phyloP scores from a whole-genome alignment of 2,888 invertebrate genomes.

The Hyles lineata region DNA sequence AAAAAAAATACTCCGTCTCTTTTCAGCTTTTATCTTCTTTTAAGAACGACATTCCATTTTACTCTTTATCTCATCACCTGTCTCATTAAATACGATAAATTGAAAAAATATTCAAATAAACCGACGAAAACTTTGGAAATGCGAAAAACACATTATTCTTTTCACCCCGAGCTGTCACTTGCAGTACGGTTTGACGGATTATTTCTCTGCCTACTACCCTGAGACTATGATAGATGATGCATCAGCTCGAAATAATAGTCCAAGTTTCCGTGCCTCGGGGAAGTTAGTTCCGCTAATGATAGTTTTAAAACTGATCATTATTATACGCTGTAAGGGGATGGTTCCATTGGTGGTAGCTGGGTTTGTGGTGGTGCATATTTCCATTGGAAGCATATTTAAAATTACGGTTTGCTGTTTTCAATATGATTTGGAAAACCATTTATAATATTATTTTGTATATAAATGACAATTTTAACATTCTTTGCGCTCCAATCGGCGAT shows the following conservation, averaged over 20 bases:
- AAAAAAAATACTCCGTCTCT: no score
- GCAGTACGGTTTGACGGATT: constrained; percentile 66
- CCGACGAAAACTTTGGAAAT: not conserved
- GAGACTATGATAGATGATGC: constrained; percentile 57
- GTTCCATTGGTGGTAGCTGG: not conserved
- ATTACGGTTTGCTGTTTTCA: no score
- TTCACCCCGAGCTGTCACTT: constrained; percentile 53
- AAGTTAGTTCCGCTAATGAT: constrained; percentile 36
- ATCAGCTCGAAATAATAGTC: constrained; percentile 39
- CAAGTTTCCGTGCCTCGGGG: constrained; percentile 31
- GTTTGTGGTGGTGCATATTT: not conserved
- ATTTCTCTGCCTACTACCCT: constrained; percentile 44
- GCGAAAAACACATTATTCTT: constrained; percentile 40
- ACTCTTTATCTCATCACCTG: not conserved
- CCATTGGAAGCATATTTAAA: no score
- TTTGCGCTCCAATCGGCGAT: no score
- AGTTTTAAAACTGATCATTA: constrained; percentile 28
- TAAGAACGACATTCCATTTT: not conserved
- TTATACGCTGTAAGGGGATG: not conserved
- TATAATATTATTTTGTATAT: no score
- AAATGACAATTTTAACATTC: no score
- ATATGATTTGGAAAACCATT: no score
- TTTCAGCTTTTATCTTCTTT: no score
- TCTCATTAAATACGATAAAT: constrained; percentile 5
- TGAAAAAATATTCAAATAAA: constrained; percentile 16